Percentiles rank a stretch among this genome's conserved stretches.
Conservation (phyloP, 2,888 invertebrate genomes). For the Epistrophe eligans region DNA sequence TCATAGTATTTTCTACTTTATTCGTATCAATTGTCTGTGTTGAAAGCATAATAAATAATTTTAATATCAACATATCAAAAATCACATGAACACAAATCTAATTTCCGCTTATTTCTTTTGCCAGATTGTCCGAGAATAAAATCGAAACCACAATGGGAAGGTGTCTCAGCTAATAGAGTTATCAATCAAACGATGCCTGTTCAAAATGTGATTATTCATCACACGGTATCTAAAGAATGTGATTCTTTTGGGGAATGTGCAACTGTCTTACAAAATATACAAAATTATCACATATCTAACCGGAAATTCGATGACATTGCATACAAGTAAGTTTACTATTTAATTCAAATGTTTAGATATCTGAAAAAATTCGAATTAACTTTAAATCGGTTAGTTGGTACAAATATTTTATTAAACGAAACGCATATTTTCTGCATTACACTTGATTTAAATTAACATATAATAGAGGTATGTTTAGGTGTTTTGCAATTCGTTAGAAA, state of each 20-base stretch:
- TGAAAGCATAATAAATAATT: conserved; percentile 12
- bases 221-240: conserved; percentile 85
- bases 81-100: not conserved
- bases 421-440: too few relatives aligned
- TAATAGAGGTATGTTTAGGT: too few relatives aligned
- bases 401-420: too few relatives aligned
- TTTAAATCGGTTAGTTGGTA: too few relatives aligned
- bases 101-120: not conserved
- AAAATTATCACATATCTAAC: conserved; percentile 85
- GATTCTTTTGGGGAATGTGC: conserved; percentile 83
- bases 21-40: conserved; percentile 14
- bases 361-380: too few relatives aligned
- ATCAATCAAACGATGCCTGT: conserved; percentile 86
- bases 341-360: too few relatives aligned
- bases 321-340: conserved; percentile 84
- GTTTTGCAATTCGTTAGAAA: too few relatives aligned
- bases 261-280: conserved; percentile 84
- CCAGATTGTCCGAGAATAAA: conserved; percentile 85
- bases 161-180: conserved; percentile 83
- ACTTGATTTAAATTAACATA: too few relatives aligned
- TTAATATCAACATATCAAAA: not conserved
- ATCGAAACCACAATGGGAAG: conserved; percentile 87
- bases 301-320: conserved; percentile 85
- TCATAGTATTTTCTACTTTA: not conserved
- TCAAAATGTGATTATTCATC: conserved; percentile 86